Percentiles rank a stretch among this genome's conserved stretches.
Evolutionary conservation across 1,140 invertebrate species (phyloP).

Genomic region (Lordiphosa clarofinis): DNA sequence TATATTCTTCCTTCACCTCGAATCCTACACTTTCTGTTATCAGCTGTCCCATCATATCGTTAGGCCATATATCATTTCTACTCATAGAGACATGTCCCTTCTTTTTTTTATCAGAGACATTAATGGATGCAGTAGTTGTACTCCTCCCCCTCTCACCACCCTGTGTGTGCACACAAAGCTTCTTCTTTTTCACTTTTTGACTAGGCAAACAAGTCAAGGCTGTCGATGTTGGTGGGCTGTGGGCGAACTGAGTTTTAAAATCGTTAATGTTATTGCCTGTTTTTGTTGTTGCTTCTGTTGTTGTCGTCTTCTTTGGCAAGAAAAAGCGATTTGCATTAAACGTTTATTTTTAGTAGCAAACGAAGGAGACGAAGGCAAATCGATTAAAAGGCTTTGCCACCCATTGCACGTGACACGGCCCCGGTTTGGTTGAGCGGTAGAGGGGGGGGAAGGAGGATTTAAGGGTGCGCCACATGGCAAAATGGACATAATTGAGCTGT

Average conservation of each 20-base stretch:
- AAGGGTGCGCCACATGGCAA: conserved; percentile 66
- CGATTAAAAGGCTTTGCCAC: conserved; percentile 62
- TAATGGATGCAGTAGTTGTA: background rate
- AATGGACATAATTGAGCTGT: conserved; percentile 73
- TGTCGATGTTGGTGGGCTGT: conserved; percentile 5
- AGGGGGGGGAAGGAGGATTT: conserved; percentile 17
- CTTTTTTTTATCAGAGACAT: conserved; percentile 4
- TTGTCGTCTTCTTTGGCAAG: conserved; percentile 24
- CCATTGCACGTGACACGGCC: conserved; percentile 53
- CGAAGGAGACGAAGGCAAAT: conserved; percentile 44
- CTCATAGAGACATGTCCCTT: background rate
- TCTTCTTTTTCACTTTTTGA: conserved; percentile 2
- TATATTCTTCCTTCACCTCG: background rate
- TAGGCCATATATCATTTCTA: conserved; percentile 6
- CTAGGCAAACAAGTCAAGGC: conserved; percentile 33
- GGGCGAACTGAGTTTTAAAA: conserved; percentile 27
- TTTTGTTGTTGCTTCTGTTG: conserved; percentile 16
- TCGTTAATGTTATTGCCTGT: conserved; percentile 23
- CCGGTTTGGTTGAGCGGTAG: background rate
- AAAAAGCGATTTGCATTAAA: conserved; percentile 66
- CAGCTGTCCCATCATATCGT: conserved; percentile 2
- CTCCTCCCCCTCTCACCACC: background rate
- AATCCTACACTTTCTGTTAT: background rate
- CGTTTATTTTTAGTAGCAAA: conserved; percentile 62
- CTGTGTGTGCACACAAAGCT: background rate